Base-by-base conservation (phyloP, 1,140 invertebrate species). In the Drosophila fuyamai region DNA sequence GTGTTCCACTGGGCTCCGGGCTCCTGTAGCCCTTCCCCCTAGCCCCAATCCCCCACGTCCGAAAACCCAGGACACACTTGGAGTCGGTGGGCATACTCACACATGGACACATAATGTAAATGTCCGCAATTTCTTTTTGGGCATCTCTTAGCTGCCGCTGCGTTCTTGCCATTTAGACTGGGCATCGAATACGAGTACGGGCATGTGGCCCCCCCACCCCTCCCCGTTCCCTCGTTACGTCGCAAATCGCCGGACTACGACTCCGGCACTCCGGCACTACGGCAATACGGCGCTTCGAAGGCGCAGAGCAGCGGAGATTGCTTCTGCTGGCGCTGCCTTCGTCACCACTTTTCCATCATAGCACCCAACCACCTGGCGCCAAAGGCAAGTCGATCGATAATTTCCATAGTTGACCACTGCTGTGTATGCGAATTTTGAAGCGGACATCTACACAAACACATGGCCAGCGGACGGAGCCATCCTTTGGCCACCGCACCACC, bases 401-500 rank as follows among this genome's bases (percentile, higher is more conserved):
- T 91, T 91, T 91, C 86, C 90, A 91, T 91, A 90, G 90, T 90
- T 91, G 90, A 91, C 90, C 90, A 91, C 86, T 91, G 85, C 84
- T 89, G 82, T 91, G 86, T 91, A 91, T 91, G 90, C 91, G 86
- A 91, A 91, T 91, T 91, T 91, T 90, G 82, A 91, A 91, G 79
- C 83, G 90, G 84, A 90, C 90, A 90, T 89, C 82, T 90, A 79
- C 81, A 91, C 81, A 89, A 75, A 84, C 73, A 83, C 88, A 84
- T 63, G 65, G 38, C 61, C 70, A 81, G 68, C 65, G 57, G 74
- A 61, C 61, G 63, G 77, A 84, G 79, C 82, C 80, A 81, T 86
- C 80, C 84, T 80, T 80, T 68, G 77, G 76, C 83, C 74, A 56
- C 48, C 43, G 48, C 50, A 27, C 40, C 58, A 79, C 74, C 66